Evolutionary conservation across 2,888 invertebrate species (phyloP), one percentile per base, ranked within the genome.

Genomic region (Julus scanicus): DNA sequence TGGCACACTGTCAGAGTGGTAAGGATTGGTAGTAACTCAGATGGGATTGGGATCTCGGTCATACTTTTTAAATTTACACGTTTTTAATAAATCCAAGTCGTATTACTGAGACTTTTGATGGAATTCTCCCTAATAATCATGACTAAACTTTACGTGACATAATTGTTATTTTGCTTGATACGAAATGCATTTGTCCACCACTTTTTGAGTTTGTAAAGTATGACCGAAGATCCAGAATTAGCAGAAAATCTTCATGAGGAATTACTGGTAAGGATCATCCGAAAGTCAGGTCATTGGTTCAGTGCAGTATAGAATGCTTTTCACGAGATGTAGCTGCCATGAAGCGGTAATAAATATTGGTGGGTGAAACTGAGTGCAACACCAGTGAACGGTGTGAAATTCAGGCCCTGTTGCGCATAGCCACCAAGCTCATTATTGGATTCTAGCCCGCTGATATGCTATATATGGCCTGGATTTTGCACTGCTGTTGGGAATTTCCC

Each of bases 401-500:
- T 44, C 44, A 85, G 85, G 49, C 29, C 49, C 44, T 85, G 44
- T 85, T 85, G 85, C 40, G 85, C 49, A 49, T 13, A 20, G 44
- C 20, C 29, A 44, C 39, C 40, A 49, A 20, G 9, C 13, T 71
- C 1, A 6, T 29, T 13, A 20, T 5, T 17, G n/a, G 11, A 80
- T 37, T 6, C 63, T 8, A 20, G 40, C 40, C 17, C 29, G 17
- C n/a, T 48, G 20, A 48, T 85, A 17, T 13, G 20, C 85, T 49
- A 11, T 85, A 85, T 20, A 85, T 85, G 85, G 49, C 85, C 44
- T 85, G 85, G 85, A 85, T 85, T 85, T 85, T 44, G n/a, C 85
- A 85, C 85, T 87, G 83, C 39, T 63, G 71, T 87, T 83, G 87
- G 87, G 71, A 37, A 29, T 71, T 29, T 87, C n/a, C 83, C n/a